A percentile compares a stretch with the other conserved stretches of the same genome.
Evolutionary conservation across 2,113 vertebrate species (phyloP).

Genomic region (Cisticola juncidis): DNA sequence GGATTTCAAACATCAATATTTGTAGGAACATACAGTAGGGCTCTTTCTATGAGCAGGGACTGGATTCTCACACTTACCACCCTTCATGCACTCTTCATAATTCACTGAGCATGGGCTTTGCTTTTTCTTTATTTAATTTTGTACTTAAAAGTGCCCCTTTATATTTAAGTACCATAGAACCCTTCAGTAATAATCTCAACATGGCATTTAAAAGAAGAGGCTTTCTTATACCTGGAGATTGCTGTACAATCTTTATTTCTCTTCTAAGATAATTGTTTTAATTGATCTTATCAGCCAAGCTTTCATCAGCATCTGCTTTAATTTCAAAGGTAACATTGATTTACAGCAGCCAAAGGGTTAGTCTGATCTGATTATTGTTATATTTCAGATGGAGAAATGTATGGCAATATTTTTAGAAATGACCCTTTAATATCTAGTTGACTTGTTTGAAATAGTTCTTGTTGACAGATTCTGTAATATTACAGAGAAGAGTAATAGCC

Average conservation of each 20-base stretch:
- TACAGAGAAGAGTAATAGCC: neutral
- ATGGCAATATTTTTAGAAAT: neutral
- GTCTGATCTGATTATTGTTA: neutral
- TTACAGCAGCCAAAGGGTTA: neutral
- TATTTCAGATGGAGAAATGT: neutral
- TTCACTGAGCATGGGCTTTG: slow-evolving; percentile 19
- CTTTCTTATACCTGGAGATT: neutral
- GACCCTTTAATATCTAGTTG: neutral
- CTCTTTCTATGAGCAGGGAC: slow-evolving; percentile 35
- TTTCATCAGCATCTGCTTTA: neutral
- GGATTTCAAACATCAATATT: slow-evolving; percentile 70
- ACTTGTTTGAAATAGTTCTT: neutral
- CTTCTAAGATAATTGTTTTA: neutral
- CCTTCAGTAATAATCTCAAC: neutral
- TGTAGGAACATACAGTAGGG: slow-evolving; percentile 60
- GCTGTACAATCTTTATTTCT: neutral
- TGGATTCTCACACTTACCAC: slow-evolving; percentile 50
- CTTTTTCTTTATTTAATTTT: slow-evolving; percentile 36
- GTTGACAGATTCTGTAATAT: neutral
- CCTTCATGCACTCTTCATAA: slow-evolving; percentile 43
- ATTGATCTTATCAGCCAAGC: neutral
- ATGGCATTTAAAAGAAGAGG: neutral
- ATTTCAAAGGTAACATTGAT: neutral
- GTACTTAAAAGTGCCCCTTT: slow-evolving; percentile 13
- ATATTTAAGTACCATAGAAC: neutral